These are phyloP conservation scores for Anthrax anthrax DNA, from an alignment of 2,888 invertebrate species.

Conservation along the genomic window DNA sequence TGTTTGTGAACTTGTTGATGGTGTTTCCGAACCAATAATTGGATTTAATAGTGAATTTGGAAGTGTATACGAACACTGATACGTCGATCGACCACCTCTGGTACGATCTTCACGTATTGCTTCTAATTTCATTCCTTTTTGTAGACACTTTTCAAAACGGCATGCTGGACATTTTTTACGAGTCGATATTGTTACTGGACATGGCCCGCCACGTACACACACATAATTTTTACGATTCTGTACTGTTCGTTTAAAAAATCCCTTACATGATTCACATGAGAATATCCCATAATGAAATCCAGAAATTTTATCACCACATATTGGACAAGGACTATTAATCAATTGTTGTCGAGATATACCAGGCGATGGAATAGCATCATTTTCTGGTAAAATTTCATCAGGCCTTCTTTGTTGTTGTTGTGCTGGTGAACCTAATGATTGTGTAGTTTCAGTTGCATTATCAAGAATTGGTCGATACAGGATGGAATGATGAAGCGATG, in stretches of 20 bases:
- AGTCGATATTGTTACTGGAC: conserved; percentile 84
- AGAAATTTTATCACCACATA: conserved; percentile 89
- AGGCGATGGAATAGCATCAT: conserved; percentile 38
- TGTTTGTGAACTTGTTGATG: not conserved
- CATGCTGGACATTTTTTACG: conserved; percentile 96
- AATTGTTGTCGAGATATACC: conserved; percentile 80
- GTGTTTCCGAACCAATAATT: conserved; percentile 34
- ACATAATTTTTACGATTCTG: conserved; percentile 96
- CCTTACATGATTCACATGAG: conserved; percentile 95
- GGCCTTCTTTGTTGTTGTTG: conserved; percentile 26
- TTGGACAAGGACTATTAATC: conserved; percentile 87
- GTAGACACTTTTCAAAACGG: conserved; percentile 87
- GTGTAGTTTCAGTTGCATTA: conserved; percentile 18
- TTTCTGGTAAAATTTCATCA: conserved; percentile 20
- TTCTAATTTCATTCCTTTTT: conserved; percentile 94
- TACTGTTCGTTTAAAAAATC: conserved; percentile 96
- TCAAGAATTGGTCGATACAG: conserved; percentile 40
- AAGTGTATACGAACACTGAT: conserved; percentile 84
- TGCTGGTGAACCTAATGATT: conserved; percentile 8
- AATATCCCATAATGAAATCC: conserved; percentile 98
- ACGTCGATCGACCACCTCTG: conserved; percentile 88
- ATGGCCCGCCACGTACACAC: conserved; percentile 77
- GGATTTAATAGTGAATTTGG: conserved; percentile 50
- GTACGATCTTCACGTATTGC: conserved; percentile 92
- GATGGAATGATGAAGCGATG: conserved; percentile 40